phyloP scores from a whole-genome alignment of 2,888 invertebrate species.

The Cloeon dipterum region DNA sequence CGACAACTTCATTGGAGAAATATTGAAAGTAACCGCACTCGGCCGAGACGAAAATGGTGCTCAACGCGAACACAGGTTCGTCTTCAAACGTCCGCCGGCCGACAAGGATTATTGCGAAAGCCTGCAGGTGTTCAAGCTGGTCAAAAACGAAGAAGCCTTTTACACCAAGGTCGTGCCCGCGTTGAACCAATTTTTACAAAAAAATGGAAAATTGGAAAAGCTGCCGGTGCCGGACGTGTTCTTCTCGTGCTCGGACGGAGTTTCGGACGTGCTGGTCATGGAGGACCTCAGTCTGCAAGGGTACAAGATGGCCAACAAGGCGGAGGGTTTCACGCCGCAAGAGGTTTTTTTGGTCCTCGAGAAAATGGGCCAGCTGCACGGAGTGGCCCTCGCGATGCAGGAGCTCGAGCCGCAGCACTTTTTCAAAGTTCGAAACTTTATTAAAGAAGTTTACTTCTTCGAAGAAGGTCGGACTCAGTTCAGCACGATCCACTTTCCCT shows the following conservation, averaged over 20 bases:
- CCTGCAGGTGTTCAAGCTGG: background rate
- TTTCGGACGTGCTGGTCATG: slow-evolving; percentile 6
- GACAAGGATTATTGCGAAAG: slow-evolving; percentile 1
- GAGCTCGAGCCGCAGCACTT: slow-evolving; percentile 3
- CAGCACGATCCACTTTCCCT: background rate
- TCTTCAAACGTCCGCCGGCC: slow-evolving; percentile 4
- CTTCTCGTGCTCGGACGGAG: background rate
- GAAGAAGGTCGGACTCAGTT: background rate
- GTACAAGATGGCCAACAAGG: slow-evolving; percentile 9
- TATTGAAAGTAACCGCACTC: background rate
- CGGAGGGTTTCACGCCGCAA: slow-evolving; percentile 7
- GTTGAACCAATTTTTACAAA: too few species aligned
- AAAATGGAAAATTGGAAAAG: too few species aligned
- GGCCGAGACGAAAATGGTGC: background rate
- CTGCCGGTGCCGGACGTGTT: background rate
- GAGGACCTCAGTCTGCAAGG: slow-evolving; percentile 9
- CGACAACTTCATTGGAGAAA: slow-evolving; percentile 5
- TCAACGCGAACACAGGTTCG: background rate
- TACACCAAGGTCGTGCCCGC: slow-evolving; percentile 1
- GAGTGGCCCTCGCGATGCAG: slow-evolving; percentile 5
- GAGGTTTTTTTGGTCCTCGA: slow-evolving; percentile 8
- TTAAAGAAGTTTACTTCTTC: background rate
- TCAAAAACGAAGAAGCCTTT: slow-evolving; percentile 4
- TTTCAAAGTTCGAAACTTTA: background rate
- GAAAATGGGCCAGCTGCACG: slow-evolving; percentile 9